A percentile compares a stretch with the other conserved stretches of the same genome.
Evolutionary conservation across 2,797 vertebrate genomes (phyloP).

Genomic region (Steatocranus sp.): DNA sequence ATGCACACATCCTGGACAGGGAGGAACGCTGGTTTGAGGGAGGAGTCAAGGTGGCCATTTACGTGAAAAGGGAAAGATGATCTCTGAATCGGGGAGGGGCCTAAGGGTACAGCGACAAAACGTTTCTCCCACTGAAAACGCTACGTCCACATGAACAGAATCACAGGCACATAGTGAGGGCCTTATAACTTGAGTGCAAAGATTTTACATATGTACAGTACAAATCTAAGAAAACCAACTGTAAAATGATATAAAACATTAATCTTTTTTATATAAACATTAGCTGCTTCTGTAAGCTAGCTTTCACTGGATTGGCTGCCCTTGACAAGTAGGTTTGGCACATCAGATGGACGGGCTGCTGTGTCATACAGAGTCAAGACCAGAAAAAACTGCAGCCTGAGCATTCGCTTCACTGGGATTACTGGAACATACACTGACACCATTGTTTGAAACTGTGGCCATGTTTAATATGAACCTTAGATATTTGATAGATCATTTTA

Average conservation of each 20-base stretch:
- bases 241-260: fast-evolving
- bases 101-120: neutral
- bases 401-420: neutral
- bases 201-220: neutral
- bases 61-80: neutral
- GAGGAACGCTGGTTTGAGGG: neutral
- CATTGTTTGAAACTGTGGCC: neutral
- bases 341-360: neutral
- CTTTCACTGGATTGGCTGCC: neutral
- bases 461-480: neutral
- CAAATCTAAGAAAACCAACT: fast-evolving
- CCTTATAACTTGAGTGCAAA: neutral
- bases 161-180: neutral
- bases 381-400: neutral
- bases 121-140: too few relatives aligned
- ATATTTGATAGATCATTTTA: neutral
- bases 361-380: neutral
- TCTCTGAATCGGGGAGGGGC: neutral
- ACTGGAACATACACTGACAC: neutral
- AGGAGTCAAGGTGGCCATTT: neutral
- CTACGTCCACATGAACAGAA: neutral
- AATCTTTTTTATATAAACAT: fast-evolving
- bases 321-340: neutral
- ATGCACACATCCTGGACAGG: neutral
- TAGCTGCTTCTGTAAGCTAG: neutral